These are phyloP conservation scores for Paracanthobrama guichenoti DNA, from an alignment of 2,113 vertebrate species.

Conservation along the genomic window DNA sequence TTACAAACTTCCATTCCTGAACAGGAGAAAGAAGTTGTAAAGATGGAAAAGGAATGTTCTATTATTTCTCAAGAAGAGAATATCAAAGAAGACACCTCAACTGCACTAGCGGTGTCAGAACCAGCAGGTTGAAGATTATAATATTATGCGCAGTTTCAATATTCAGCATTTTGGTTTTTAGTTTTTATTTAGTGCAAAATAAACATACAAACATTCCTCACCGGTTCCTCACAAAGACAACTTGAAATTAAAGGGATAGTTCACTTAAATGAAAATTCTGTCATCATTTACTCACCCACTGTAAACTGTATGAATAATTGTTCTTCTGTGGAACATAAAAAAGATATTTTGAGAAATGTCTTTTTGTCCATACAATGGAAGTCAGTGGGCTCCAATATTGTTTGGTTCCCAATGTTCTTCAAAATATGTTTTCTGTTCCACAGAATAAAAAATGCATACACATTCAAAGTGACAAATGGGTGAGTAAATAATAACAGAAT, in stretches of 20 bases:
- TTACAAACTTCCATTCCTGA: background rate
- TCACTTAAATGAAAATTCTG: background rate
- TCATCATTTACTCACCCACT: background rate
- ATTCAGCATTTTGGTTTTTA: background rate
- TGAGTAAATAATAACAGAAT: background rate
- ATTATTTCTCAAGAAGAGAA: constrained; percentile 20
- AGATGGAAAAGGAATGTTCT: background rate
- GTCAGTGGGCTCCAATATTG: background rate
- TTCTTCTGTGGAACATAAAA: constrained; percentile 6
- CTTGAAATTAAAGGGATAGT: background rate
- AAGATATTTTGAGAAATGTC: background rate
- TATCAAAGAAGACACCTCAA: constrained; percentile 5
- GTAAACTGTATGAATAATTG: background rate
- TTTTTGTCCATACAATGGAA: background rate
- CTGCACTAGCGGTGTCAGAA: constrained; percentile 26
- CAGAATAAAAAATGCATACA: background rate
- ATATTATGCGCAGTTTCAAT: background rate
- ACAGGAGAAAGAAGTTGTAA: constrained; percentile 12
- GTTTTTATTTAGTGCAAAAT: background rate
- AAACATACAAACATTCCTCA: background rate
- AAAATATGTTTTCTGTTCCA: background rate
- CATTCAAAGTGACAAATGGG: background rate
- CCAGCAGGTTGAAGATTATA: constrained; percentile 35
- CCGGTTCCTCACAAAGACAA: background rate
- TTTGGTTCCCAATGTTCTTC: background rate